These are phyloP conservation scores for Cydia splendana DNA, from an alignment of 1,140 invertebrate genomes.

Conservation along the genomic window DNA sequence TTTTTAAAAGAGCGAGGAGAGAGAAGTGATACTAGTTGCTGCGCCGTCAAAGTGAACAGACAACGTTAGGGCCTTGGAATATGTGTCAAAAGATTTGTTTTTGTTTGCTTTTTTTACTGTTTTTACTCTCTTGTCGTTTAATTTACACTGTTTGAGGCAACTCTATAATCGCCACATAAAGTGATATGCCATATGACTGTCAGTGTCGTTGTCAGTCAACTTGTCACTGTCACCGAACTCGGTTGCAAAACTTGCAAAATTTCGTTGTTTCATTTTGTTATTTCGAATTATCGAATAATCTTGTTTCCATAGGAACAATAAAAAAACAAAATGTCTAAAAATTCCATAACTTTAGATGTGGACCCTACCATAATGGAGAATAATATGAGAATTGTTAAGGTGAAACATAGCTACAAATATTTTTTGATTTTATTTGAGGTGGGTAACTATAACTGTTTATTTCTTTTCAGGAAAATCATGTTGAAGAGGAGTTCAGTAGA, in stretches of 20 bases:
- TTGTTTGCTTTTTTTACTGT: neutral
- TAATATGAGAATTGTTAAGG: slow-evolving; percentile 72
- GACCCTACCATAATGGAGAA: slow-evolving; percentile 76
- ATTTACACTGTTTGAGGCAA: neutral
- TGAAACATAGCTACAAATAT: slow-evolving; percentile 42
- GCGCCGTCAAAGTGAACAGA: no score
- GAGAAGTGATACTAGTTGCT: no score
- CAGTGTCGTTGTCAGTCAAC: no score
- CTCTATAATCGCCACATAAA: neutral
- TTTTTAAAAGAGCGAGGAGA: no score
- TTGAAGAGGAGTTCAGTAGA: slow-evolving; percentile 73
- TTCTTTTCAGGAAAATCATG: slow-evolving; percentile 60
- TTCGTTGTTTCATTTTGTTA: neutral
- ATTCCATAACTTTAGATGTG: slow-evolving; percentile 71
- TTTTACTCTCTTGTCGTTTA: neutral
- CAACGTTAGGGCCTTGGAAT: neutral
- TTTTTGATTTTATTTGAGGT: slow-evolving; percentile 31
- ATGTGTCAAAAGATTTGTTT: neutral
- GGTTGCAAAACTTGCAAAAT: neutral
- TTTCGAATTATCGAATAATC: neutral
- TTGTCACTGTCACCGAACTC: no score
- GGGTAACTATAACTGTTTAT: slow-evolving; percentile 16
- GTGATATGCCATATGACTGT: no score
- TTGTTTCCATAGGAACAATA: slow-evolving; percentile 48
- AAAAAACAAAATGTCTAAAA: slow-evolving; percentile 64